phyloP scores from a whole-genome alignment of 2,797 vertebrate genomes.

The Threskiornis aethiopicus region DNA sequence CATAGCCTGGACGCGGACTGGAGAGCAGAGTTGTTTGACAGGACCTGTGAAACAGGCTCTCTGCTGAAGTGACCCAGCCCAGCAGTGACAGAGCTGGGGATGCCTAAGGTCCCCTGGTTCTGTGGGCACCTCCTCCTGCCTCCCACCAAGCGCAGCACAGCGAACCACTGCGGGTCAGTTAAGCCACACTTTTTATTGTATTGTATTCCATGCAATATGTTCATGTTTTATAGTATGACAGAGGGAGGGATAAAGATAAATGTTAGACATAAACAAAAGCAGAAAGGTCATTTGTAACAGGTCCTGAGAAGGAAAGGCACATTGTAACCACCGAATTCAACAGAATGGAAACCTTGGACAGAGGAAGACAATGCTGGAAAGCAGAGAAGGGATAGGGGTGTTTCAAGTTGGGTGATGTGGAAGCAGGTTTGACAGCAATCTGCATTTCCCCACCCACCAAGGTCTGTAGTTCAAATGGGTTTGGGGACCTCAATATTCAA shows the following conservation, averaged over 20 bases:
- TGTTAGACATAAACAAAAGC: conserved; percentile 56
- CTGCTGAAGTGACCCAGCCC: not conserved
- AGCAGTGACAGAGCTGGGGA: not conserved
- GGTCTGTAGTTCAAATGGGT: not conserved
- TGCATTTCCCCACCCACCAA: not conserved
- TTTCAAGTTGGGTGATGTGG: not conserved
- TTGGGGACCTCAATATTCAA: not conserved
- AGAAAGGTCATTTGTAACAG: conserved; percentile 51
- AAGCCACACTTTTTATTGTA: conserved; percentile 65
- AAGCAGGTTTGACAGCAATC: not conserved
- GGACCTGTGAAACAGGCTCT: not conserved
- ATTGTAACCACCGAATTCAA: conserved; percentile 57
- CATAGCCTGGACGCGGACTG: not conserved
- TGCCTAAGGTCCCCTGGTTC: not conserved
- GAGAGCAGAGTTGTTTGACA: not conserved
- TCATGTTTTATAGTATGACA: conserved; percentile 44
- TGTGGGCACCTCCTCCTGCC: not conserved
- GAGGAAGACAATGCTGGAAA: conserved; percentile 13
- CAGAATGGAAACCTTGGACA: conserved; percentile 23
- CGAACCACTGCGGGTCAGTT: not conserved
- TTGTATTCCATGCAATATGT: conserved; percentile 56
- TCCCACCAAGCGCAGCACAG: not conserved
- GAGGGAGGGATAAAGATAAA: conserved; percentile 3
- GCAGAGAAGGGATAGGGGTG: not conserved
- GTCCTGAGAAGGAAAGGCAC: conserved; percentile 81